phyloP scores from a whole-genome alignment of 2,888 invertebrate genomes.

The Drosophila lacicola region DNA sequence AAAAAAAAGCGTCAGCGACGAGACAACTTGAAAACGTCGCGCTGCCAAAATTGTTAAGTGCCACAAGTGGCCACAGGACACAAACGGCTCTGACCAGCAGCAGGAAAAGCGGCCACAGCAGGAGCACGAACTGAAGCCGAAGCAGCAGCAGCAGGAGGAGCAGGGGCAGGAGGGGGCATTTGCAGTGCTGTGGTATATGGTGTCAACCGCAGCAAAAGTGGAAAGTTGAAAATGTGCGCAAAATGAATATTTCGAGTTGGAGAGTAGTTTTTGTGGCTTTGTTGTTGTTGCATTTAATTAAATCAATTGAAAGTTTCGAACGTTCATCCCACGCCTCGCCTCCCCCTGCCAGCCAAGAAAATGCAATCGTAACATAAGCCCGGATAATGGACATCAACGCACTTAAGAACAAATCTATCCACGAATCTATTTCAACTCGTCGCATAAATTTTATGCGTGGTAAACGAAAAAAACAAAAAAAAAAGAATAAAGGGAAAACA shows the following conservation, averaged over 20 bases:
- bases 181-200: constrained; percentile 7
- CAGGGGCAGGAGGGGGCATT: not conserved
- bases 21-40: constrained; percentile 60
- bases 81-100: constrained; percentile 41
- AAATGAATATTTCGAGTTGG: constrained; percentile 50
- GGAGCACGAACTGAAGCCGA: not conserved
- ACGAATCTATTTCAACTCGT: constrained; percentile 29
- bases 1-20: constrained; percentile 37
- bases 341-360: not conserved
- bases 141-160: not conserved
- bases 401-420: constrained; percentile 18
- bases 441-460: constrained; percentile 38
- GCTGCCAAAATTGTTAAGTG: constrained; percentile 65
- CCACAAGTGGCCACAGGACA: constrained; percentile 60
- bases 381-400: constrained; percentile 36
- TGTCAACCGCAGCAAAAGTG: constrained; percentile 67
- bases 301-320: constrained; percentile 64
- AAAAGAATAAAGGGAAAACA: constrained; percentile 22
- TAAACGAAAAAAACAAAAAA: constrained; percentile 11
- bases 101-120: constrained; percentile 1
- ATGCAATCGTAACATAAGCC: constrained; percentile 45
- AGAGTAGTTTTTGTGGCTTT: constrained; percentile 60
- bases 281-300: constrained; percentile 56
- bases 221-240: constrained; percentile 56
- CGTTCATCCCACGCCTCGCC: not conserved